Conservation (phyloP, 2,888 invertebrate species). For the Petrophora chlorosata region DNA sequence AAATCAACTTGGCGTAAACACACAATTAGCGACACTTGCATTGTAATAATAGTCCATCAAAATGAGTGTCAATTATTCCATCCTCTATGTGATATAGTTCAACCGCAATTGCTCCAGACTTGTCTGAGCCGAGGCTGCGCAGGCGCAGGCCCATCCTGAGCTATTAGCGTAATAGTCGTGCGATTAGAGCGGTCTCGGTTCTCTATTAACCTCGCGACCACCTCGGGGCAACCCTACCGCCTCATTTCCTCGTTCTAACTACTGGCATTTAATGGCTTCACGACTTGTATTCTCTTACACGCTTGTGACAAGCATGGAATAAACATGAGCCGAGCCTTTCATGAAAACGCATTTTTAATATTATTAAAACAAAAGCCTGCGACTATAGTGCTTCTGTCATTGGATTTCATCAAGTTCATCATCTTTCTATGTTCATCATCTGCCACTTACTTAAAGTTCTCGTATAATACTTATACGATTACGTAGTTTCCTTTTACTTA, state of each 20-base stretch:
- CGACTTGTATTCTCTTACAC: constrained; percentile 29
- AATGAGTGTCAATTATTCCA: constrained; percentile 25
- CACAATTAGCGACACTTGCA: too few relatives aligned
- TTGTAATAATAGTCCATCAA: constrained; percentile 7
- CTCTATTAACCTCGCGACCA: constrained; percentile 45
- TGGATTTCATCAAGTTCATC: too few relatives aligned
- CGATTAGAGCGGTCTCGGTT: constrained; percentile 40
- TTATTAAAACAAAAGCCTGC: too few relatives aligned
- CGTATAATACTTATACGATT: too few relatives aligned
- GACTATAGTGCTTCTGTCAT: neutral
- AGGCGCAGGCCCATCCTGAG: constrained; percentile 36
- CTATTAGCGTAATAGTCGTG: constrained; percentile 46
- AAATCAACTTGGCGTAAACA: too few relatives aligned
- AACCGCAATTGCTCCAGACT: constrained; percentile 39
- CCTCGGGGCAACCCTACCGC: constrained; percentile 30
- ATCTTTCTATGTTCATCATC: too few relatives aligned
- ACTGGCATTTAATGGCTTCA: constrained; percentile 35
- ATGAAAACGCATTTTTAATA: too few relatives aligned
- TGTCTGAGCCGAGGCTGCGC: constrained; percentile 44
- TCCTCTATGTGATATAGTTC: constrained; percentile 38
- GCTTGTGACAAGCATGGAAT: constrained; percentile 3
- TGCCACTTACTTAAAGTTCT: too few relatives aligned
- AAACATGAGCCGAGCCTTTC: constrained; percentile 3
- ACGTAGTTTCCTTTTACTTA: too few relatives aligned
- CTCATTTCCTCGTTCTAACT: constrained; percentile 43